Conservation (phyloP, 2,113 vertebrate genomes). For the Leuciscus idus region DNA sequence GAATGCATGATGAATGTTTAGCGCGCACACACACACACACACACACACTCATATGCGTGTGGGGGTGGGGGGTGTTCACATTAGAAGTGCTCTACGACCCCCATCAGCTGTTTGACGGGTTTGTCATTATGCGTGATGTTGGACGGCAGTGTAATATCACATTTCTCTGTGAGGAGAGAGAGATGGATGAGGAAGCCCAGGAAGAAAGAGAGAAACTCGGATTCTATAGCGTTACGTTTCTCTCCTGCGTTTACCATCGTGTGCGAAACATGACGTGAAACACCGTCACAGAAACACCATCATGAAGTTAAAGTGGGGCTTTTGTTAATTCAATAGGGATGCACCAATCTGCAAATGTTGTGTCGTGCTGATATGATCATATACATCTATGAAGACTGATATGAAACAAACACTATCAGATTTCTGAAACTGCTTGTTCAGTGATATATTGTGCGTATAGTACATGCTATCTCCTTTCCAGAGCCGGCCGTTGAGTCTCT, state of each 20-base stretch:
- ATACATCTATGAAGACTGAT: neutral
- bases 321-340: neutral
- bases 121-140: conserved; percentile 69
- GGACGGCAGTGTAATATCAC: neutral
- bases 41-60: conserved; percentile 61
- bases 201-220: neutral
- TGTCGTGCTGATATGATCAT: neutral
- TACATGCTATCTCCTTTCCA: neutral
- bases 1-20: conserved; percentile 29
- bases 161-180: conserved; percentile 13
- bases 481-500: neutral
- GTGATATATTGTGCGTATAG: neutral
- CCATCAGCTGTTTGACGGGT: conserved; percentile 71
- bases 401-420: too few species aligned
- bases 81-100: conserved; percentile 36
- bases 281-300: neutral
- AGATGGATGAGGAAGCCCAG: neutral
- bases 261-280: neutral
- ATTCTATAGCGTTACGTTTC: too few species aligned
- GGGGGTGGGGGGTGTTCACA: conserved; percentile 62
- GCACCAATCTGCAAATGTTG: neutral
- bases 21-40: neutral
- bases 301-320: neutral
- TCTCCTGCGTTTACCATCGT: too few species aligned
- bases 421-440: neutral